Evolutionary conservation across 2,797 vertebrate genomes (phyloP).

Genomic region (Phrynocephalus forsythii): DNA sequence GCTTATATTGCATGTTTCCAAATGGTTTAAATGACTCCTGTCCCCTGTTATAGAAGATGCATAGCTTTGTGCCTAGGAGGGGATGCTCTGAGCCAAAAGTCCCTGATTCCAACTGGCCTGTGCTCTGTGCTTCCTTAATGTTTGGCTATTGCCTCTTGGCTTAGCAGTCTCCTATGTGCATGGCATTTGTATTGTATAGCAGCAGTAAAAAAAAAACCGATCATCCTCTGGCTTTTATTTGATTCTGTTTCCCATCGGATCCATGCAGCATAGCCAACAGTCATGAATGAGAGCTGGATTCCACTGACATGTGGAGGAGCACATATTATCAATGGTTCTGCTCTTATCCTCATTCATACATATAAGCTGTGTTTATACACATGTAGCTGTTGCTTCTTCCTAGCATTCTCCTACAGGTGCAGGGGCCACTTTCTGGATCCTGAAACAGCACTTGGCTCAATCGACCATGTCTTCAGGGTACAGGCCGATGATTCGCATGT

Average conservation of each 20-base stretch:
- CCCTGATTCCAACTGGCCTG: neutral
- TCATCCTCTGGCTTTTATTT: neutral
- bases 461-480: too few species aligned
- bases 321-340: neutral
- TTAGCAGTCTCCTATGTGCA: neutral
- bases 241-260: neutral
- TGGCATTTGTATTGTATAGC: neutral
- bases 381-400: too few species aligned
- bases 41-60: neutral
- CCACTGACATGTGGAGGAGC: neutral
- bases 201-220: neutral
- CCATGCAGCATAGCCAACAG: neutral
- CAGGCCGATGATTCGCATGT: too few species aligned
- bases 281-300: neutral
- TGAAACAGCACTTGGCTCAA: too few species aligned
- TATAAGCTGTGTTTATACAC: too few species aligned
- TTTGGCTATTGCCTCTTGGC: neutral
- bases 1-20: neutral
- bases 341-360: too few species aligned
- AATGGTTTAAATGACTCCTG: neutral
- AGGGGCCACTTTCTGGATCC: too few species aligned
- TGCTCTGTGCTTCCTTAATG: too few species aligned
- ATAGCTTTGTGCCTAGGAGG: neutral
- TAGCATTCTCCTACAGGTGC: too few species aligned
- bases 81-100: neutral